Conservation (phyloP, 2,888 invertebrate species). For the Melanargia galathea region DNA sequence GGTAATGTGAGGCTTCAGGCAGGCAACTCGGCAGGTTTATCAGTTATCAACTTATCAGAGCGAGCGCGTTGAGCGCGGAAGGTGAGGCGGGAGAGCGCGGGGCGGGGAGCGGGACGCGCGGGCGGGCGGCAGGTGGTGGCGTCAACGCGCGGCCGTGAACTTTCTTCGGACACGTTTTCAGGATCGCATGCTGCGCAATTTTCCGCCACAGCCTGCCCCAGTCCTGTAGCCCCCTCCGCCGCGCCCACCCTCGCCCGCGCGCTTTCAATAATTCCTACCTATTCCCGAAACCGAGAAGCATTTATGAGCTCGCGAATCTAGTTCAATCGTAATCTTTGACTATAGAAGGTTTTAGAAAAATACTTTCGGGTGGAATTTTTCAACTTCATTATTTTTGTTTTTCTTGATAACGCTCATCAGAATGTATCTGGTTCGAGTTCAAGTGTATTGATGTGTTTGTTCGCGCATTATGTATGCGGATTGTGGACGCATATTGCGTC, state of each 20-base stretch:
- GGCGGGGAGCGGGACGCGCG: constrained; percentile 42
- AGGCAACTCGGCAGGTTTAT: no score
- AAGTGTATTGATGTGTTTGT: constrained; percentile 53
- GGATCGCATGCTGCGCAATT: constrained; percentile 78
- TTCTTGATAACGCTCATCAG: constrained; percentile 48
- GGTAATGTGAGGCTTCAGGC: constrained; percentile 24
- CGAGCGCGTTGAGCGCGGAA: constrained; percentile 52
- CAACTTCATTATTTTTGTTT: constrained; percentile 36
- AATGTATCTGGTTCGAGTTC: constrained; percentile 73
- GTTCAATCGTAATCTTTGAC: constrained; percentile 24
- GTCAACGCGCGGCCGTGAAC: constrained; percentile 83
- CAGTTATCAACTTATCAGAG: constrained; percentile 37
- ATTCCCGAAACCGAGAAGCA: constrained; percentile 11
- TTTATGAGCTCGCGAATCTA: constrained; percentile 18
- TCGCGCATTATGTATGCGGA: constrained; percentile 50
- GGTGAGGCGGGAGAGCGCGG: constrained; percentile 53
- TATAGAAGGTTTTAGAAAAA: neutral
- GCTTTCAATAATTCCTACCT: constrained; percentile 17
- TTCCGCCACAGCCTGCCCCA: constrained; percentile 67
- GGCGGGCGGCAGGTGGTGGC: constrained; percentile 65
- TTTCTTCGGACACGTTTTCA: constrained; percentile 82
- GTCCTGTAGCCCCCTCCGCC: constrained; percentile 48
- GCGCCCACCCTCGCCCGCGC: constrained; percentile 15
- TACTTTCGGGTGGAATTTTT: constrained; percentile 16
- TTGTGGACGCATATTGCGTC: constrained; percentile 43